Conservation (phyloP, 1,140 invertebrate species). For the Plectus sambesii region DNA sequence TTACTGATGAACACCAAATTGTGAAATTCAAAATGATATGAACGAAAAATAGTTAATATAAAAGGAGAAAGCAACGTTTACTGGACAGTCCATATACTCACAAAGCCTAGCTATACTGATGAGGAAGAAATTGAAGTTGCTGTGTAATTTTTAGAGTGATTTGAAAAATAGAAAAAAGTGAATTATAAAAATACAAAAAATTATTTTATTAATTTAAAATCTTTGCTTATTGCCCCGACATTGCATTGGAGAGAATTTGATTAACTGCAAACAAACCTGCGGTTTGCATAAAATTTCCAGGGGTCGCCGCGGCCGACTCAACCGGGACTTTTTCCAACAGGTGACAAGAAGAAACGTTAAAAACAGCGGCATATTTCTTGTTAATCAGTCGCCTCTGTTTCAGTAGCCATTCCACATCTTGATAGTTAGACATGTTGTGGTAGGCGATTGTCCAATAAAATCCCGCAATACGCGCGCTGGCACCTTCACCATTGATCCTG, state of each 20-base stretch:
- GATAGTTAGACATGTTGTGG: conserved; percentile 36
- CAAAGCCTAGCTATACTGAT: no score
- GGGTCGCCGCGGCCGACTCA: conserved; percentile 37
- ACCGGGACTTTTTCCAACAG: conserved; percentile 41
- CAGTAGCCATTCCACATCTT: conserved; percentile 29
- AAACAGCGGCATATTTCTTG: conserved; percentile 19
- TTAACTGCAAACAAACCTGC: conserved; percentile 20
- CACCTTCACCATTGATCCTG: conserved; percentile 24
- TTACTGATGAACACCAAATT: no score
- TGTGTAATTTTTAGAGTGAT: no score
- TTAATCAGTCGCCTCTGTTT: conserved; percentile 27
- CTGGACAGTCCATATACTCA: no score
- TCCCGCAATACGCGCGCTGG: conserved; percentile 34
- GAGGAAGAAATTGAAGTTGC: no score
- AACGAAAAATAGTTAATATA: no score
- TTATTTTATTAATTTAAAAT: neutral
- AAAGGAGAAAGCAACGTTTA: no score
- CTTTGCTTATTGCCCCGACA: no score
- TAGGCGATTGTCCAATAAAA: conserved; percentile 37
- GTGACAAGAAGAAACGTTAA: conserved; percentile 35
- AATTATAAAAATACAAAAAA: conserved; percentile 8
- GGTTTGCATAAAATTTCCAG: conserved; percentile 38
- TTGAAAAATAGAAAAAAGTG: neutral
- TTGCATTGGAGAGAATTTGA: neutral
- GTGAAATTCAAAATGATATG: no score